Base-by-base conservation (phyloP, 2,888 invertebrate genomes). In the Copidosoma aretas region DNA sequence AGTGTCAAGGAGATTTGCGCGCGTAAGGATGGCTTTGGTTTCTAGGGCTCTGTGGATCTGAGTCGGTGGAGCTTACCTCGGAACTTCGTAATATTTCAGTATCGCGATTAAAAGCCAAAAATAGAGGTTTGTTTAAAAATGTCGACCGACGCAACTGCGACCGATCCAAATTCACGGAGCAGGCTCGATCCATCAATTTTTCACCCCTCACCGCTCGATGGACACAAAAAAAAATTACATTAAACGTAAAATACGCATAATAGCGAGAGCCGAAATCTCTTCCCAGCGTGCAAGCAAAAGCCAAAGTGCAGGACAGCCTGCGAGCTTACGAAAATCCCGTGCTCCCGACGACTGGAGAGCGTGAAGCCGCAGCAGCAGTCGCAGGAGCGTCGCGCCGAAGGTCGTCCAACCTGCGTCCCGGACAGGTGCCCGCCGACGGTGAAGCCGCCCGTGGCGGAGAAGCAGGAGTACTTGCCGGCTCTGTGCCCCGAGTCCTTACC, bases 1-100 rank as follows among this genome's bases (percentile, higher is more conserved):
- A 1, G 4, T 15, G 53, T 46, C 15, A 64, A 41, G n/a, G 54
- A 68, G 0, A 63, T 59, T 2, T 64, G 63, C n/a, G 5, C 12
- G 14, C 32, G 32, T 32, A 32, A 32, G 32, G 8, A 8, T 32
- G 32, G 8, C 32, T 3, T 32, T 32, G n/a, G n/a, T 32, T 32
- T 32, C 32, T 32, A n/a, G n/a, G n/a, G n/a, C n/a, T n/a, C n/a
- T n/a, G n/a, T n/a, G n/a, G n/a, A n/a, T n/a, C n/a, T n/a, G n/a
- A n/a, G n/a, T n/a, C n/a, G n/a, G n/a, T n/a, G n/a, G n/a, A n/a
- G n/a, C n/a, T n/a, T n/a, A n/a, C n/a, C n/a, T n/a, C n/a, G n/a
- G n/a, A n/a, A n/a, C n/a, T n/a, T n/a, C n/a, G n/a, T n/a, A n/a
- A n/a, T n/a, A n/a, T n/a, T n/a, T n/a, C n/a, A n/a, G n/a, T n/a